Evolutionary conservation across 2,113 vertebrate species (phyloP).

Genomic region (Herpetotheres cachinnans): DNA sequence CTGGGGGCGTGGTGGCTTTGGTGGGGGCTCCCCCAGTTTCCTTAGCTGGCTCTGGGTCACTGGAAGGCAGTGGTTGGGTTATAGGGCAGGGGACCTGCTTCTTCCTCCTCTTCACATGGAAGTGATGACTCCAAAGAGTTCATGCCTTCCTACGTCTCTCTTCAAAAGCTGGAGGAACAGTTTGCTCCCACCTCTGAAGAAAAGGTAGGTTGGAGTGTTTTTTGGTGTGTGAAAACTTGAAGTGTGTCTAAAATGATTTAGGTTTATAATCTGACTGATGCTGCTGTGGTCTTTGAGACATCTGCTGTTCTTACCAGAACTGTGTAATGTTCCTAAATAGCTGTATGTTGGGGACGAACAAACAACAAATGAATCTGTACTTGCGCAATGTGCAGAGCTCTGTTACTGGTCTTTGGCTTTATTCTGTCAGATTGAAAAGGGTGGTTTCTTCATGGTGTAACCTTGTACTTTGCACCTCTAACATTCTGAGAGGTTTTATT

Average conservation of each 20-base stretch:
- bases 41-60: not conserved
- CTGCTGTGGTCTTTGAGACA: not conserved
- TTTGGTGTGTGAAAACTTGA: not conserved
- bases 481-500: not conserved
- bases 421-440: not conserved
- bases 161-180: not conserved
- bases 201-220: not conserved
- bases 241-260: not conserved
- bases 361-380: not conserved
- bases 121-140: not conserved
- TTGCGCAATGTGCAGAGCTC: not conserved
- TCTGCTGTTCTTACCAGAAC: not conserved
- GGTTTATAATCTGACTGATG: not conserved
- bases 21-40: not conserved
- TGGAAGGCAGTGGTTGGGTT: not conserved
- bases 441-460: not conserved
- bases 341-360: not conserved
- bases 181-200: not conserved
- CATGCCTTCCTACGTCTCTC: not conserved
- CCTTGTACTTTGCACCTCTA: not conserved
- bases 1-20: not conserved
- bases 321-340: not conserved
- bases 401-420: not conserved
- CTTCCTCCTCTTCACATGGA: not conserved
- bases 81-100: rapidly evolving